A percentile compares a stretch with the other conserved stretches of the same genome.
Evolutionary conservation across 2,797 vertebrate genomes (phyloP).

Genomic region (Pelobates cultripes): DNA sequence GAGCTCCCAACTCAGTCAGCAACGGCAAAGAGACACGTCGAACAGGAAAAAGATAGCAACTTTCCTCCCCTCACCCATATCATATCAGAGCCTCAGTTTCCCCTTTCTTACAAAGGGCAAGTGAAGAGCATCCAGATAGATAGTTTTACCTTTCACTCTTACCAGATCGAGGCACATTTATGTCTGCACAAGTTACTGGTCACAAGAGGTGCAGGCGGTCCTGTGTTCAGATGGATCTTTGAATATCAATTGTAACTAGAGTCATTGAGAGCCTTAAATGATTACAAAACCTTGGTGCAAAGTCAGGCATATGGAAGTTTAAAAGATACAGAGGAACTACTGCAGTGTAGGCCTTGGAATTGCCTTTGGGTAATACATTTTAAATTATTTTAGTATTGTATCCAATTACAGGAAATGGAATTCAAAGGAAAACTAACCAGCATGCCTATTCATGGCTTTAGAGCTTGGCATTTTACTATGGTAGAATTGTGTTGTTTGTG

Average conservation of each 20-base stretch:
- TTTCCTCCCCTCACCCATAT: background rate
- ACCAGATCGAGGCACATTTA: background rate
- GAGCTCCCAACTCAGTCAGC: conserved; percentile 68
- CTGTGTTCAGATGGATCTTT: background rate
- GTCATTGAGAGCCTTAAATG: background rate
- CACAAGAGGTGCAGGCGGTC: conserved; percentile 23
- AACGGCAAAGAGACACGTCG: conserved; percentile 82
- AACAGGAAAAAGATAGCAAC: conserved; percentile 79
- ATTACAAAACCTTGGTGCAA: background rate
- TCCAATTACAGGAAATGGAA: background rate
- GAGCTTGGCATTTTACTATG: too few species aligned
- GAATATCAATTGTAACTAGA: background rate
- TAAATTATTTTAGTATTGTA: background rate
- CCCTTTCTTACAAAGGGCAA: background rate
- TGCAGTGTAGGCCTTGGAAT: background rate
- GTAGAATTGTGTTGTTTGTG: background rate
- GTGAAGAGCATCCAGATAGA: background rate
- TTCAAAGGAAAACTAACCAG: background rate
- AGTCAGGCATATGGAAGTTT: background rate
- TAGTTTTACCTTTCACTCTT: conserved; percentile 18
- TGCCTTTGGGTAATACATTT: background rate
- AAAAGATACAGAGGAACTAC: background rate
- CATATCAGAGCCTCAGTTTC: background rate
- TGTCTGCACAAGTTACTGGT: conserved; percentile 8
- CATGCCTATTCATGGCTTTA: too few species aligned